A percentile compares a stretch with the other conserved stretches of the same genome.
Conservation (phyloP, 1,140 invertebrate species). For the Papilio polytes region DNA sequence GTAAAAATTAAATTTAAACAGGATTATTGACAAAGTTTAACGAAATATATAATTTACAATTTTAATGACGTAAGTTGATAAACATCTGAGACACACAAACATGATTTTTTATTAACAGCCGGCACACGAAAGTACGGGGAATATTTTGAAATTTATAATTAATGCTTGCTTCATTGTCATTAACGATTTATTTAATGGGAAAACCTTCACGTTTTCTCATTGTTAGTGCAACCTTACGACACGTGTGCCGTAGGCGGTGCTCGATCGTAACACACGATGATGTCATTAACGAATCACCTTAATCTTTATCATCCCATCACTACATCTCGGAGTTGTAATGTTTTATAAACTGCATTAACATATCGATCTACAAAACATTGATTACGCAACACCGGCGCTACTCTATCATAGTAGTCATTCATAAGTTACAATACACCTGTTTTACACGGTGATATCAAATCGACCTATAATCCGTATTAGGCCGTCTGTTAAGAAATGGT, state of each 20-base stretch:
- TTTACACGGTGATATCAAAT: slow-evolving; percentile 46
- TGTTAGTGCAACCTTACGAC: slow-evolving; percentile 64
- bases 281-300: slow-evolving; percentile 73
- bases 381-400: slow-evolving; percentile 60
- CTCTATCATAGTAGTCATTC: slow-evolving; percentile 55
- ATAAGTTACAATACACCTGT: slow-evolving; percentile 62
- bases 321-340: slow-evolving; percentile 47
- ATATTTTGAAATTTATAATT: background rate
- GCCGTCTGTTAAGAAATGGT: slow-evolving; percentile 43
- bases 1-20: slow-evolving; percentile 11
- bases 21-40: background rate
- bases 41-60: background rate
- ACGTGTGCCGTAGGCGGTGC: slow-evolving; percentile 75
- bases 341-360: slow-evolving; percentile 58
- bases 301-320: slow-evolving; percentile 66
- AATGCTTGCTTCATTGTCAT: slow-evolving; percentile 15
- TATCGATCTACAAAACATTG: slow-evolving; percentile 59
- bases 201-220: slow-evolving; percentile 51
- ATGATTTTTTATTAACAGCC: background rate
- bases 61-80: background rate
- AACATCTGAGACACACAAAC: background rate
- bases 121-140: background rate
- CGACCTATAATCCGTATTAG: slow-evolving; percentile 37
- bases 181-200: slow-evolving; percentile 38
- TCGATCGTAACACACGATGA: slow-evolving; percentile 71